Conservation (phyloP, 2,888 invertebrate species). For the Diaperis boleti region DNA sequence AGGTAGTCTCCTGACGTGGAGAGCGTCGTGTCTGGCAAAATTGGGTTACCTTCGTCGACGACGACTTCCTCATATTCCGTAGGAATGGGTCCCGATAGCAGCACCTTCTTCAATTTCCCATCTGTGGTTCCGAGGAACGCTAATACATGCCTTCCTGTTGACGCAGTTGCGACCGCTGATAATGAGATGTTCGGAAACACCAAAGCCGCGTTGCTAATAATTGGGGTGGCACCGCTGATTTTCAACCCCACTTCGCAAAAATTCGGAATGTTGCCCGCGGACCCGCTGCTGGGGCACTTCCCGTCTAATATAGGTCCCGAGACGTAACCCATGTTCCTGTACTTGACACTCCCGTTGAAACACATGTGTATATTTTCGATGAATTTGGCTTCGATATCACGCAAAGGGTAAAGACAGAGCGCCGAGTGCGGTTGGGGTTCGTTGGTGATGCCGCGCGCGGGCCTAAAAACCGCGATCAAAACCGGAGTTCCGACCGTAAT, state of each 20-base stretch:
- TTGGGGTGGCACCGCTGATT: constrained; percentile 90
- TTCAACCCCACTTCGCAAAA: constrained; percentile 94
- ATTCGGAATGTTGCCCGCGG: constrained; percentile 89
- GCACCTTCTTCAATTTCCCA: constrained; percentile 88
- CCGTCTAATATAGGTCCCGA: constrained; percentile 93
- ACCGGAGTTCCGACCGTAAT: constrained; percentile 85
- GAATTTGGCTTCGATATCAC: constrained; percentile 92
- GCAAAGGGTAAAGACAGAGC: constrained; percentile 91
- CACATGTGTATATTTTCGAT: constrained; percentile 98
- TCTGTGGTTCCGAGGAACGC: constrained; percentile 92
- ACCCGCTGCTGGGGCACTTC: constrained; percentile 88
- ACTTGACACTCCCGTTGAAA: constrained; percentile 93
- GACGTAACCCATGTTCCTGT: constrained; percentile 91
- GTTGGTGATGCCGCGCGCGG: constrained; percentile 88
- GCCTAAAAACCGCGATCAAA: constrained; percentile 89
- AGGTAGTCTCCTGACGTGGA: constrained; percentile 87
- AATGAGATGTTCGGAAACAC: constrained; percentile 85
- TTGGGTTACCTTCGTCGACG: constrained; percentile 82
- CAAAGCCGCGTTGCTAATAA: constrained; percentile 80
- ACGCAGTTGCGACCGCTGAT: constrained; percentile 87
- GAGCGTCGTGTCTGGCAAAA: constrained; percentile 89
- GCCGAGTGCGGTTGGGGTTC: constrained; percentile 88
- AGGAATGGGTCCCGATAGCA: constrained; percentile 79
- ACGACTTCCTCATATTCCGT: constrained; percentile 88
- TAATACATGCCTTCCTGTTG: constrained; percentile 91